Evolutionary conservation across 2,888 invertebrate species (phyloP).

Genomic region (Orthosia gracilis): DNA sequence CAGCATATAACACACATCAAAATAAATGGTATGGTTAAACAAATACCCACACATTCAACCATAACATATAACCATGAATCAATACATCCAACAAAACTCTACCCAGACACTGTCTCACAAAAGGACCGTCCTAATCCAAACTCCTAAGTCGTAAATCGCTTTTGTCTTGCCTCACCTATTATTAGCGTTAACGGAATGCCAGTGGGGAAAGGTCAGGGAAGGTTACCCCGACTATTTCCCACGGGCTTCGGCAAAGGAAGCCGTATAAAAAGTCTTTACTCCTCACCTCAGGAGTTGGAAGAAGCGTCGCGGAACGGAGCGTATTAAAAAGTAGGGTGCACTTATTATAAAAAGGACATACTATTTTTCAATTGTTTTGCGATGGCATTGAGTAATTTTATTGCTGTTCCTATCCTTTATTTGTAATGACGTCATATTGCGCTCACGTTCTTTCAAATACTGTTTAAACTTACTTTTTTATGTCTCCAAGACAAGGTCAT

Average conservation of each 20-base stretch:
- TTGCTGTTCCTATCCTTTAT: constrained; percentile 6
- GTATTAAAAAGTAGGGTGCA: constrained; percentile 63
- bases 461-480: too few species aligned
- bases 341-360: constrained; percentile 33
- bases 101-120: constrained; percentile 20
- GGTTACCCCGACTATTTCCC: constrained; percentile 75
- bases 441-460: too few species aligned
- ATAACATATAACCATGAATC: background rate
- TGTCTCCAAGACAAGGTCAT: too few species aligned
- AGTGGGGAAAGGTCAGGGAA: constrained; percentile 78
- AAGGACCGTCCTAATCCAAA: constrained; percentile 22
- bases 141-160: constrained; percentile 47
- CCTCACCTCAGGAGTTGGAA: constrained; percentile 56
- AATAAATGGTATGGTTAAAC: too few species aligned
- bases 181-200: constrained; percentile 54
- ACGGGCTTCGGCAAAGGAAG: constrained; percentile 77
- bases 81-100: constrained; percentile 36
- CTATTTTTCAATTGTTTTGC: background rate
- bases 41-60: background rate
- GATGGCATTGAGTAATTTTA: background rate
- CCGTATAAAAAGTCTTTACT: constrained; percentile 74
- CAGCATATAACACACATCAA: too few species aligned
- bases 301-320: constrained; percentile 69
- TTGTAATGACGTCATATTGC: background rate
- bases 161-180: constrained; percentile 55